phyloP scores from a whole-genome alignment of 2,888 invertebrate genomes.

The Melanophora roralis region DNA sequence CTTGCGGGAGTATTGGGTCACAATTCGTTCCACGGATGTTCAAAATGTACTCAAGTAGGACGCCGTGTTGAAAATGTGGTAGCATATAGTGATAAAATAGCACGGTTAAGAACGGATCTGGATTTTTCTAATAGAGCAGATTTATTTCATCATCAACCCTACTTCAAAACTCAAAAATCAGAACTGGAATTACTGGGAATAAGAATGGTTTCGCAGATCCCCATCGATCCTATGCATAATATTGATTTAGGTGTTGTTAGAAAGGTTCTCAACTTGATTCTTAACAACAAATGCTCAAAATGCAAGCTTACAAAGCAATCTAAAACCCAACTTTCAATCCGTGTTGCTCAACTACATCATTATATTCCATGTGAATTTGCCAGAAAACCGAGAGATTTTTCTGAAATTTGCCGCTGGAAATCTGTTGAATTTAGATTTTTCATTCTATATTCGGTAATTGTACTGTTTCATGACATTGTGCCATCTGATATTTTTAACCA shows the following conservation, averaged over 20 bases:
- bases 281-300: constrained; percentile 11
- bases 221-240: constrained; percentile 20
- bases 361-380: constrained; percentile 20
- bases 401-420: constrained; percentile 18
- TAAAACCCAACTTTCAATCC: constrained; percentile 3
- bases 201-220: constrained; percentile 12
- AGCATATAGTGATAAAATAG: constrained; percentile 2
- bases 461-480: constrained; percentile 5
- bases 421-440: constrained; percentile 15
- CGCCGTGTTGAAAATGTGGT: constrained; percentile 1
- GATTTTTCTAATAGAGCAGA: constrained; percentile 1
- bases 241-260: constrained; percentile 22
- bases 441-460: constrained; percentile 12
- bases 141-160: constrained; percentile 7
- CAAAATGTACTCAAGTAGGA: constrained; percentile 2
- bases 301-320: constrained; percentile 12
- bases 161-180: constrained; percentile 5
- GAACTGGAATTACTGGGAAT: not conserved
- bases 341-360: constrained; percentile 8
- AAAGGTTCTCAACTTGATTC: constrained; percentile 20
- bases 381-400: constrained; percentile 15
- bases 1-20: not conserved
- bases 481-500: constrained; percentile 9
- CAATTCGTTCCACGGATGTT: not conserved
- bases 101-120: not conserved